Percentiles rank a stretch among this genome's conserved stretches.
These are phyloP conservation scores for Stenodera caucasica DNA, from an alignment of 2,888 invertebrate genomes.

Conservation along the genomic window DNA sequence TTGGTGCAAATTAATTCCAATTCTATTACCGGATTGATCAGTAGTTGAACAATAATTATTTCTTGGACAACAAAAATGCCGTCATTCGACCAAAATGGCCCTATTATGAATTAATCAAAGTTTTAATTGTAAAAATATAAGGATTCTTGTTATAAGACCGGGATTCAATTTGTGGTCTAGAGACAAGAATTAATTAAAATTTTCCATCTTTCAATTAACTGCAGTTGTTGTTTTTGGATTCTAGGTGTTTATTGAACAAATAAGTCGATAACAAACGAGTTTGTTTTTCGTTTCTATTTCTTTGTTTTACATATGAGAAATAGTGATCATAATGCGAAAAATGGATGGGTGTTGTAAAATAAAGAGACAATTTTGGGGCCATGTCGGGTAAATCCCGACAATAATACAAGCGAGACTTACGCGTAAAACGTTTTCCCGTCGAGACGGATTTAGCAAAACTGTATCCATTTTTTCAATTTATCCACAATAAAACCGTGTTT, in stretches of 20 bases:
- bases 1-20: no score
- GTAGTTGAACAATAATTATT: no score
- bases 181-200: constrained; percentile 6
- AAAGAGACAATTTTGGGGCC: neutral
- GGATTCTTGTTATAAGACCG: neutral
- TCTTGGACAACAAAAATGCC: no score
- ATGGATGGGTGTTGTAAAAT: neutral
- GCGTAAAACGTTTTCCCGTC: neutral
- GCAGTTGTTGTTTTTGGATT: no score
- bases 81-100: no score
- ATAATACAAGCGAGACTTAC: neutral
- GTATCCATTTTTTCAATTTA: neutral
- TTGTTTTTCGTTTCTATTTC: neutral
- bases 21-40: neutral
- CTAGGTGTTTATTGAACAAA: no score
- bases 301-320: neutral
- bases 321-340: neutral
- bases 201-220: neutral
- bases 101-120: neutral
- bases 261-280: no score
- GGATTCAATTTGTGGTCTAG: constrained; percentile 1
- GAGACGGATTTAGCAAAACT: neutral
- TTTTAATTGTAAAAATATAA: constrained; percentile 1
- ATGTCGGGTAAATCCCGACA: neutral
- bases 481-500: no score